Conservation (phyloP, 2,113 vertebrate species). For the Pseudopodoces humilis region DNA sequence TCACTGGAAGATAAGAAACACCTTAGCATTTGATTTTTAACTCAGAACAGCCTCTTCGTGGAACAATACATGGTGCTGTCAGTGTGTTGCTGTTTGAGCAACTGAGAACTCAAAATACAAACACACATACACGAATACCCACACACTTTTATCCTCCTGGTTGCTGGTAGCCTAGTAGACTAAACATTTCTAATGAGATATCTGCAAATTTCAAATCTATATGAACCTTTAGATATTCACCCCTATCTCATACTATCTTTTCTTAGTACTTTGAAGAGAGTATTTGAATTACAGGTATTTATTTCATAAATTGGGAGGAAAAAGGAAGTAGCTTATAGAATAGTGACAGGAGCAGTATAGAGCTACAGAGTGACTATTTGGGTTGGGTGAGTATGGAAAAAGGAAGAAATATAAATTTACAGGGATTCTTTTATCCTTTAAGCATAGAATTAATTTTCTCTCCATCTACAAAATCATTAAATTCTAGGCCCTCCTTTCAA, state of each 20-base stretch:
- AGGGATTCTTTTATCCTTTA: neutral
- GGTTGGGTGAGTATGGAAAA: neutral
- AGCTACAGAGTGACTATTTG: neutral
- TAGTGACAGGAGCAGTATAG: neutral
- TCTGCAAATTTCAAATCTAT: neutral
- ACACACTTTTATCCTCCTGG: neutral
- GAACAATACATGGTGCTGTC: neutral
- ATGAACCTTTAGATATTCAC: neutral
- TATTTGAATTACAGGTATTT: neutral
- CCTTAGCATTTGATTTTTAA: neutral
- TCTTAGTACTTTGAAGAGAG: neutral
- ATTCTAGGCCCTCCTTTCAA: conserved; percentile 62
- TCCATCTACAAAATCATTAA: conserved; percentile 36
- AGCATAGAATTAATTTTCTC: conserved; percentile 18
- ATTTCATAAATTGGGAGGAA: neutral
- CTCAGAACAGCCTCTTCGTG: neutral
- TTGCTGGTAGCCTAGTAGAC: neutral
- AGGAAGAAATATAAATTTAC: neutral
- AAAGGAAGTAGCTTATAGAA: neutral
- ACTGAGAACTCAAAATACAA: neutral
- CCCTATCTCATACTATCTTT: neutral
- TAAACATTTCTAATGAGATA: neutral
- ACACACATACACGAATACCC: fast-evolving
- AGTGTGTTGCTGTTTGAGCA: neutral
- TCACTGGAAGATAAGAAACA: neutral